Evolutionary conservation across 2,888 invertebrate genomes (phyloP), one percentile per base, ranked within the genome.

Genomic region (Trichogramma evanescens): DNA sequence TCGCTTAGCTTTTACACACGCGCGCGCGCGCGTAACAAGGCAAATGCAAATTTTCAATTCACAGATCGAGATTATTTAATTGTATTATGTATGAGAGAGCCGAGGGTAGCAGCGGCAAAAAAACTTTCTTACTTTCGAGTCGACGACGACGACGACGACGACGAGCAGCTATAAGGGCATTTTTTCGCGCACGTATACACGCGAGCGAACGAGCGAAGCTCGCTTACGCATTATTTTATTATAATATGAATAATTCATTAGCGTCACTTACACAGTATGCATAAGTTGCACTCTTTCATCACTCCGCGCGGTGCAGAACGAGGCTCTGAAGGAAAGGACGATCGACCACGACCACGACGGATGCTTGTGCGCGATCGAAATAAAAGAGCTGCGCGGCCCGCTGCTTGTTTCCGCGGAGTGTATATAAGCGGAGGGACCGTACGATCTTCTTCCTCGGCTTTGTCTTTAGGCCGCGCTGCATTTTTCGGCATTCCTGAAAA

Each of bases 251-350:
- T 76, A 71, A 76, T 76, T 75, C 75, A 76, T 73, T 68, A 66
- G 71, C 69, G 70, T 74, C 74, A 74, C 75, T 76, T 76, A 76
- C 75, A 75, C 72, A 72, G 72, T 73, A 74, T 75, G 73, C 74
- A 73, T 74, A 74, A 74, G 70, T 71, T 73, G 71, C 68, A 69
- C 74, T 72, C 74, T 73, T 76, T 74, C 73, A 74, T 76, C 75
- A 75, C 74, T 71, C 66, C 66, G 62, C 61, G 50, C 26, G 54
- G 45, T 13, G 10, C 50, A n/a, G 13, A 13, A 13, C 13, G 13
- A 13, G 13, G 26, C 26, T 26, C 26, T 2, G 26, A 26, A 26
- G 26, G 26, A 26, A 26, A 26, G 26, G 26, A 26, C 26, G 26
- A 26, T 26, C 26, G 26, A 26, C 26, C 2, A 26, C 26, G 26